Percentiles rank a stretch among this genome's conserved stretches.
Conservation (phyloP, 1,140 invertebrate genomes). For the Anadara kagoshimensis region DNA sequence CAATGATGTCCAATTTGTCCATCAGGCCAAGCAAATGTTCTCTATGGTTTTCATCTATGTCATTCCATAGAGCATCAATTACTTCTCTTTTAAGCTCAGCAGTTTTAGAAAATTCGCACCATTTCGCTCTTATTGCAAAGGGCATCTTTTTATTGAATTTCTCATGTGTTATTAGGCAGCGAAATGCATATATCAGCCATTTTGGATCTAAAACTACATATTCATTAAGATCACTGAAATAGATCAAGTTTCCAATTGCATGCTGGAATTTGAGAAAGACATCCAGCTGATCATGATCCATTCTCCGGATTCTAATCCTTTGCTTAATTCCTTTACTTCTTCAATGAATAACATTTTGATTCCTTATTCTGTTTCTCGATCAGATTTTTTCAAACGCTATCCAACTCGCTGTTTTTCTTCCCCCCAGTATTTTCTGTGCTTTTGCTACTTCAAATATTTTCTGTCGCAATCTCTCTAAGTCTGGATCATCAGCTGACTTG, state of each 20-base stretch:
- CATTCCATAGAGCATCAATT: neutral
- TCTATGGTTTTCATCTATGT: neutral
- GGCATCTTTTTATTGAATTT: neutral
- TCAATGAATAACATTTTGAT: neutral
- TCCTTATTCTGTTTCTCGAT: neutral
- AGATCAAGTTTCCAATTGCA: neutral
- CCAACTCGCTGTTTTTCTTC: neutral
- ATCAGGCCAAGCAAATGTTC: neutral
- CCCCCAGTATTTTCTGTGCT: too few relatives aligned
- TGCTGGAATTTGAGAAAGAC: neutral
- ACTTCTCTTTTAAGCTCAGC: neutral
- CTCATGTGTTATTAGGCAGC: neutral
- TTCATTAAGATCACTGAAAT: neutral
- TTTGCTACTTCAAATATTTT: neutral
- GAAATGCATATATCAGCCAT: neutral
- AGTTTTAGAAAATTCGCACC: neutral
- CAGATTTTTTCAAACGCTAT: neutral
- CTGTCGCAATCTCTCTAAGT: neutral
- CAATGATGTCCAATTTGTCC: conserved; percentile 10
- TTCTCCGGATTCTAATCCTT: neutral
- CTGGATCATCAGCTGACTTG: too few relatives aligned
- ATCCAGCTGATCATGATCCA: neutral
- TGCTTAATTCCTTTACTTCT: neutral
- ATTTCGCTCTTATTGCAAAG: neutral
- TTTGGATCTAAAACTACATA: conserved; percentile 6